Percentiles rank a stretch among this genome's conserved stretches.
Conservation (phyloP, 2,888 invertebrate genomes). For the Thecocarcelia acutangulata region DNA sequence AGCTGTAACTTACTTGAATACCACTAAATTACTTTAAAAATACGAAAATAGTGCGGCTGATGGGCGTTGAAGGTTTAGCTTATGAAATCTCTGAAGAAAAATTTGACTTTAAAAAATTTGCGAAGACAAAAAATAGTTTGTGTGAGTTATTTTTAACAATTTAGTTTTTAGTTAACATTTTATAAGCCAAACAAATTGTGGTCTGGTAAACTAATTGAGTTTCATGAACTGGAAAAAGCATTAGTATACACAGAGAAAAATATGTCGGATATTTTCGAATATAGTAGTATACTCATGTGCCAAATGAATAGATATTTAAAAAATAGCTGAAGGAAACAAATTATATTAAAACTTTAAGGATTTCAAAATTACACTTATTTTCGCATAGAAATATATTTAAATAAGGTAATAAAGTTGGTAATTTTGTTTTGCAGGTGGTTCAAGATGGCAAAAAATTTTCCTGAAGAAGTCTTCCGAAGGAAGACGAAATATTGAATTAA, state of each 20-base stretch:
- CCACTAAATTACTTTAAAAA: constrained; percentile 16
- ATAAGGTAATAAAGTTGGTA: no score
- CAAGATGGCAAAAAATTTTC: no score
- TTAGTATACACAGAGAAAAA: constrained; percentile 4
- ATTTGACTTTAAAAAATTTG: neutral
- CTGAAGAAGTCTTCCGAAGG: no score
- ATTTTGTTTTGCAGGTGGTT: no score
- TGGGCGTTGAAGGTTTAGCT: constrained; percentile 5
- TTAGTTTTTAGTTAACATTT: constrained; percentile 59
- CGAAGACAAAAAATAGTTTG: constrained; percentile 17
- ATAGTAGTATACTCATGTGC: no score
- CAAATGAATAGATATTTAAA: no score
- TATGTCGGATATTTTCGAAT: no score
- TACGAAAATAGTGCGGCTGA: neutral
- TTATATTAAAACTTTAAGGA: no score
- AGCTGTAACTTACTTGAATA: constrained; percentile 6
- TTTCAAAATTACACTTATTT: no score
- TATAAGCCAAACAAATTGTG: constrained; percentile 16
- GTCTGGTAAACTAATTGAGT: constrained; percentile 30
- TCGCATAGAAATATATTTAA: no score
- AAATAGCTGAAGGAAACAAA: no score
- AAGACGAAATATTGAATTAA: no score
- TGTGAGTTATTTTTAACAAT: constrained; percentile 37
- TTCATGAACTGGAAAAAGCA: neutral
- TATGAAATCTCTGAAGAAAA: neutral